Evolutionary conservation across 2,113 vertebrate genomes (phyloP).

Genomic region (Lepus timidus): DNA sequence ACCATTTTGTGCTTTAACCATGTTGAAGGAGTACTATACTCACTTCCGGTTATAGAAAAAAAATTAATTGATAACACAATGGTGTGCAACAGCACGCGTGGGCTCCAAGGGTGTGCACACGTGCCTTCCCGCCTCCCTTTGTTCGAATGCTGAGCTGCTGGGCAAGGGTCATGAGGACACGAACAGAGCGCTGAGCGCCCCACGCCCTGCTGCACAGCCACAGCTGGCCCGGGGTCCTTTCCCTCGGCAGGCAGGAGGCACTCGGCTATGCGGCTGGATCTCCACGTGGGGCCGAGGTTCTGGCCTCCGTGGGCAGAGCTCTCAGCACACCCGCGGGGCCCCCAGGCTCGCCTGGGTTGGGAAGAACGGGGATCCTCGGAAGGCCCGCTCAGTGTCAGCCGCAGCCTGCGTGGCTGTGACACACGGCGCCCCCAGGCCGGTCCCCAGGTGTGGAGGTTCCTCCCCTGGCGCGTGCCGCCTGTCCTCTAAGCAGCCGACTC

Average conservation of each 20-base stretch:
- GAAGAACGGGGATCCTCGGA: not conserved
- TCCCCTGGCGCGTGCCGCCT: not conserved
- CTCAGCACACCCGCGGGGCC: not conserved
- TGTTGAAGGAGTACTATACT: not conserved
- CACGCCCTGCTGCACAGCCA: too few relatives aligned
- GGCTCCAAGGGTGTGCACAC: not conserved
- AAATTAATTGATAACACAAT: not conserved
- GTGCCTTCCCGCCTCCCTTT: not conserved
- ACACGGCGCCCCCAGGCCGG: not conserved
- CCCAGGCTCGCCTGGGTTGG: not conserved
- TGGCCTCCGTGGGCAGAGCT: not conserved
- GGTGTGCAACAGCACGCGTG: not conserved
- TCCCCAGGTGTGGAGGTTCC: not conserved
- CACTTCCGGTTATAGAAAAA: not conserved
- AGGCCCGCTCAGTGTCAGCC: not conserved
- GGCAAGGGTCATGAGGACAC: not conserved
- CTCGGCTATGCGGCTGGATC: not conserved
- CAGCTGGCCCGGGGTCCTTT: too few relatives aligned
- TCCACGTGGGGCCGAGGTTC: too few relatives aligned
- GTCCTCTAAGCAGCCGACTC: constrained; percentile 43
- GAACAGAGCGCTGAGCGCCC: not conserved
- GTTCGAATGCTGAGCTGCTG: fast-evolving
- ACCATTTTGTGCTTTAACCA: constrained; percentile 6
- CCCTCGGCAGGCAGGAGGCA: too few relatives aligned
- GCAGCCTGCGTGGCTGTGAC: not conserved